phyloP scores from a whole-genome alignment of 2,888 invertebrate genomes.

The Leucophora obtusa region DNA sequence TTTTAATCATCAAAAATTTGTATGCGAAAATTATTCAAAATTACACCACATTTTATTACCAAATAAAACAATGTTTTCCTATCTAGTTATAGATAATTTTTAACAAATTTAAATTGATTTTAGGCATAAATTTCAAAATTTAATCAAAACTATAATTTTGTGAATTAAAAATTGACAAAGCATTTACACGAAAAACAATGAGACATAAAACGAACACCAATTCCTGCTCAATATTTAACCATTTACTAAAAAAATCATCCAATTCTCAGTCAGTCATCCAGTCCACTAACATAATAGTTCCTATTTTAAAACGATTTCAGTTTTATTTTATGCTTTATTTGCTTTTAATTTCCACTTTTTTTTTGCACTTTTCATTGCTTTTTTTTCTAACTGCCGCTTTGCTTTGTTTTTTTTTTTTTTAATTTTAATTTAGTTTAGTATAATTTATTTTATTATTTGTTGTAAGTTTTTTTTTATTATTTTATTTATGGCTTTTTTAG shows the following conservation, averaged over 20 bases:
- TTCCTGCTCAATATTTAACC: background rate
- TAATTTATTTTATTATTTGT: constrained; percentile 27
- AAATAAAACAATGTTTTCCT: constrained; percentile 30
- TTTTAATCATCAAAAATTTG: constrained; percentile 48
- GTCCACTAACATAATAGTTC: constrained; percentile 55
- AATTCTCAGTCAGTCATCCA: constrained; percentile 28
- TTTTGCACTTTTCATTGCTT: constrained; percentile 57
- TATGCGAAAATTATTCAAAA: constrained; percentile 31
- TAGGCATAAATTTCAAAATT: constrained; percentile 60
- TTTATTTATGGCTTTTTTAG: constrained; percentile 8
- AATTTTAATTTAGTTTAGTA: background rate
- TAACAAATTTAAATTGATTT: constrained; percentile 15
- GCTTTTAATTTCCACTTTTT: constrained; percentile 16
- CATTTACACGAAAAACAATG: constrained; percentile 24
- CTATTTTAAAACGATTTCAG: constrained; percentile 21
- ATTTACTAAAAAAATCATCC: background rate
- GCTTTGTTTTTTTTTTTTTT: constrained; percentile 62
- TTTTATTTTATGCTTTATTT: constrained; percentile 46
- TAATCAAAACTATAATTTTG: constrained; percentile 53
- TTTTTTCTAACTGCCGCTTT: constrained; percentile 42
- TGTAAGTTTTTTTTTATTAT: constrained; percentile 37
- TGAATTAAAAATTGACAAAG: constrained; percentile 63
- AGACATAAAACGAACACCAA: background rate
- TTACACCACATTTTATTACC: constrained; percentile 37
- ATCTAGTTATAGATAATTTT: constrained; percentile 30